Conservation (phyloP, 2,113 vertebrate species). For the Irena cyanogastra region DNA sequence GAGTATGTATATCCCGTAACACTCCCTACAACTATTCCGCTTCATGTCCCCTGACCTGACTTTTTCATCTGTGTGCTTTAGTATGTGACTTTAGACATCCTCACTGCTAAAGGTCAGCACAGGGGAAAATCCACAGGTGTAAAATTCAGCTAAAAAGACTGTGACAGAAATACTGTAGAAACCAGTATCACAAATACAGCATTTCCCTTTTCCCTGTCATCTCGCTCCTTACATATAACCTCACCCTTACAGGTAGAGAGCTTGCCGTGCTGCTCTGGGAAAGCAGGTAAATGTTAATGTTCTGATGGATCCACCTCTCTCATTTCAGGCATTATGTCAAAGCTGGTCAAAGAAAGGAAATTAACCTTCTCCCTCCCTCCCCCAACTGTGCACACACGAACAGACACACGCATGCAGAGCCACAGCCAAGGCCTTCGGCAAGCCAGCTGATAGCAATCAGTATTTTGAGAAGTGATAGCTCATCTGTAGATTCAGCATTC, state of each 20-base stretch:
- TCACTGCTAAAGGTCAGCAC: background rate
- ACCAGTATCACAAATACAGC: background rate
- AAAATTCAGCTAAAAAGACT: background rate
- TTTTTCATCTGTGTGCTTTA: background rate
- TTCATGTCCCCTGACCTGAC: background rate
- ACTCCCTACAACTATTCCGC: background rate
- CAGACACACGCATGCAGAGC: constrained; percentile 45
- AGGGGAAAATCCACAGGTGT: background rate
- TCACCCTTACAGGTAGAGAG: background rate
- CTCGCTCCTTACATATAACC: background rate
- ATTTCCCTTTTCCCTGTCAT: background rate
- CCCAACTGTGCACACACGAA: background rate
- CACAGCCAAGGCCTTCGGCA: constrained; percentile 59
- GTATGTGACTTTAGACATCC: background rate
- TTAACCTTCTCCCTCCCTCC: constrained; percentile 18
- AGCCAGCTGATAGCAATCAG: constrained; percentile 67
- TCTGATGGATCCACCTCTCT: background rate
- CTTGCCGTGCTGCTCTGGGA: background rate
- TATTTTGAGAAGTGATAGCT: constrained; percentile 64
- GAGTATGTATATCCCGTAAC: background rate
- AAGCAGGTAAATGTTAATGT: background rate
- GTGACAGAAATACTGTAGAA: background rate
- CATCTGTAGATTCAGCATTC: constrained; percentile 66
- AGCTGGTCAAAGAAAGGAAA: constrained; percentile 51
- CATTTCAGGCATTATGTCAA: constrained; percentile 16